These are phyloP conservation scores for Lordiphosa clarofinis DNA, from an alignment of 1,140 invertebrate species.

Conservation along the genomic window DNA sequence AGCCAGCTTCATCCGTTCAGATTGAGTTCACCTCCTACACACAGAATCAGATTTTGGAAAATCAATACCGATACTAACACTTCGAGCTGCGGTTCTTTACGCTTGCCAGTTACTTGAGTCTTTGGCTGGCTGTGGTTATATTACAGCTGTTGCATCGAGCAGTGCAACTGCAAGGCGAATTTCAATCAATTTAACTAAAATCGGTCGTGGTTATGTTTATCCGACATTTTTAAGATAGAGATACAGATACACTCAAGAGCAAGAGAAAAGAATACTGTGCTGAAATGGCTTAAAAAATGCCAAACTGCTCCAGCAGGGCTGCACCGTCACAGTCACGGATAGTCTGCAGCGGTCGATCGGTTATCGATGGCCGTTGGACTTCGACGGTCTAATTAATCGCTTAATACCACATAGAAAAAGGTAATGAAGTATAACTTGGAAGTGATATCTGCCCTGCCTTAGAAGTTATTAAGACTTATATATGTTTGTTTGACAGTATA, in stretches of 20 bases:
- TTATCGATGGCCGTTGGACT: too few species aligned
- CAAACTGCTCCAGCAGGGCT: background rate
- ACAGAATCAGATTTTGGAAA: constrained; percentile 5
- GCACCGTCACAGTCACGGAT: too few species aligned
- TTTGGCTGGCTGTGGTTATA: background rate
- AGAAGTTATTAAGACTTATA: too few species aligned
- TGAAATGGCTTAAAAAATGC: constrained; percentile 16
- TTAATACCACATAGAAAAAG: too few species aligned
- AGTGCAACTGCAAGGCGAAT: background rate
- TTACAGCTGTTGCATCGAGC: background rate
- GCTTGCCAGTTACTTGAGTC: constrained; percentile 9
- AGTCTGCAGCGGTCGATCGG: too few species aligned
- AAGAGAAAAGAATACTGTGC: background rate
- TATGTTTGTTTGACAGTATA: too few species aligned
- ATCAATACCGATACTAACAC: constrained; percentile 2
- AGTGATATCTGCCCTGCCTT: too few species aligned
- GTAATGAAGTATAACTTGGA: too few species aligned
- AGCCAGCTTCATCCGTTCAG: too few species aligned
- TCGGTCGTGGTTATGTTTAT: constrained; percentile 29
- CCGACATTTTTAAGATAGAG: constrained; percentile 22
- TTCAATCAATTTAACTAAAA: background rate
- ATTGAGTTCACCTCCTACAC: too few species aligned
- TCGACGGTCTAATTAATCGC: too few species aligned
- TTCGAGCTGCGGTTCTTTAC: background rate
- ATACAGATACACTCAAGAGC: constrained; percentile 3